Conservation (phyloP, 2,888 invertebrate species). For the Endotricha flammealis region DNA sequence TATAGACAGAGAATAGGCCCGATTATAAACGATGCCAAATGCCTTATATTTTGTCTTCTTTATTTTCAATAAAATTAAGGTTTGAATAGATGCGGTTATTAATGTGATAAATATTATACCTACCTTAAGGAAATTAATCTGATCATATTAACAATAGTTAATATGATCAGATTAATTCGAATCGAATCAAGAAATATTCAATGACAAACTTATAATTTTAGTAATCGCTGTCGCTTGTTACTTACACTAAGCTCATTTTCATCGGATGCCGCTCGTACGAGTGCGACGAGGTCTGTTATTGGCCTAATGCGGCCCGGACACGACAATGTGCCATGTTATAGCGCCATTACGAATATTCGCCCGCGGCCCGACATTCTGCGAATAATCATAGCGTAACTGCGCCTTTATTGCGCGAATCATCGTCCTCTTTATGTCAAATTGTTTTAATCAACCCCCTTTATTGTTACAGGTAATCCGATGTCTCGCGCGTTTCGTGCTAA, state of each 20-base stretch:
- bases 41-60: no score
- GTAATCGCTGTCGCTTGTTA: slow-evolving; percentile 8
- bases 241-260: slow-evolving; percentile 7
- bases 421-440: background rate
- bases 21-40: no score
- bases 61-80: no score
- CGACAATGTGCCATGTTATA: slow-evolving; percentile 24
- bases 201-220: no score
- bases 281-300: slow-evolving; percentile 25
- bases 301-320: slow-evolving; percentile 15
- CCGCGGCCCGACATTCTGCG: background rate
- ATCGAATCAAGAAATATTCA: no score
- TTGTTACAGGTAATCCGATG: background rate
- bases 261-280: slow-evolving; percentile 26
- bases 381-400: background rate
- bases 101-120: no score
- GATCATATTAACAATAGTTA: no score
- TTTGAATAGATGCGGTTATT: no score
- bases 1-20: no score
- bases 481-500: no score
- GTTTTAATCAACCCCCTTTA: background rate
- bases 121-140: no score
- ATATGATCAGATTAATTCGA: no score
- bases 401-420: background rate
- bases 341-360: slow-evolving; percentile 6